A percentile compares a stretch with the other conserved stretches of the same genome.
phyloP scores from a whole-genome alignment of 2,888 invertebrate genomes.

The Lasioglossum vierecki region DNA sequence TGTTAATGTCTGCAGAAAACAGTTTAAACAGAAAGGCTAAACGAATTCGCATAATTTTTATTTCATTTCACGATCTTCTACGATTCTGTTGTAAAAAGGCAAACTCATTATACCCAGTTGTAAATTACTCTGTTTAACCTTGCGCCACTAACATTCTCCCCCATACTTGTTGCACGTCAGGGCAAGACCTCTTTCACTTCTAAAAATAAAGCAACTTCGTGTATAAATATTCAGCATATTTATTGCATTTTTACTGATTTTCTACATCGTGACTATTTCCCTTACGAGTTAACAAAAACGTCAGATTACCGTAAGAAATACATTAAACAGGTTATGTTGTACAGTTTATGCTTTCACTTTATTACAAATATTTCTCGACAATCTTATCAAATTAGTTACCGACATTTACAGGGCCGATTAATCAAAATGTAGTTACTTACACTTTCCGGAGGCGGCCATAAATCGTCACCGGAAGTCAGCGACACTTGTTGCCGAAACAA shows the following conservation, averaged over 20 bases:
- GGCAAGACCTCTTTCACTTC: background rate
- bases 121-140: constrained; percentile 7
- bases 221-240: background rate
- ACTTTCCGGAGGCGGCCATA: constrained; percentile 22
- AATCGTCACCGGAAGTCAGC: constrained; percentile 4
- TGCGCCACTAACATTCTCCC: constrained; percentile 14
- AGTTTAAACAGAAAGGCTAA: background rate
- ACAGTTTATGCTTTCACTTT: background rate
- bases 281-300: background rate
- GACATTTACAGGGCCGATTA: background rate
- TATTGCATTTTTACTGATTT: background rate
- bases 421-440: constrained; percentile 35
- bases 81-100: background rate
- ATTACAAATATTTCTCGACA: no score
- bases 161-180: constrained; percentile 4
- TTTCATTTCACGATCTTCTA: background rate
- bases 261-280: background rate
- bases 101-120: background rate
- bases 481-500: constrained; percentile 13
- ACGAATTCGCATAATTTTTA: background rate
- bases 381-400: background rate
- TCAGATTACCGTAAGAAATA: background rate
- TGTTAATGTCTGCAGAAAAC: background rate
- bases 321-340: background rate
- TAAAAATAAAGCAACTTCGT: background rate